Base-by-base conservation (phyloP, 2,113 vertebrate genomes). In the Syngnathus typhle region DNA sequence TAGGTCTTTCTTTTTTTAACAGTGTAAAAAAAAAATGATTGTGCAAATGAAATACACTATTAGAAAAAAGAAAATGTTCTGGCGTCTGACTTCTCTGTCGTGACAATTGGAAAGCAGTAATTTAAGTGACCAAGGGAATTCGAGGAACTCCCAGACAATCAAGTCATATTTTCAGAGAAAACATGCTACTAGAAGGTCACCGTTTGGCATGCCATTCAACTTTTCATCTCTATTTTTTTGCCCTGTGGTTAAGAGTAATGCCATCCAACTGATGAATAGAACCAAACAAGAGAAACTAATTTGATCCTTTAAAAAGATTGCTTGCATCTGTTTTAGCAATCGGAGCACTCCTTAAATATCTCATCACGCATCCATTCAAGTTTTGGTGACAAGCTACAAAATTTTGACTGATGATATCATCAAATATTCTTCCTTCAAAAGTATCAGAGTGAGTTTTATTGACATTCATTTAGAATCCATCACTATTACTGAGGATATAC, bases 111-210 rank as follows among this genome's bases (percentile, higher is more conserved):
- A 82, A 80, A 83, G 72, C 44, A 49, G 11, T 52, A 65, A 70
- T 36, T 11, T 60, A n/a, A 68, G 75, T 71, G 39, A 80, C 56
- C 41, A 60, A 68, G 81, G 43, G 51, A 80, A 70, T 47, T 68
- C 61, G 69, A 74, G 74, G 69, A 84, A 69, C 73, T 80, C 71
- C 49, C 19, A 87, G 87, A 85, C 60, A 49, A 64, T 88, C 83
- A 88, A 70, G 82, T 88, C 81, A 90, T 49, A 49, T 49, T 49
- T 49, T 49, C 47, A 19, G 18, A 19, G 18, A n/a, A 80, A 82
- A 74, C 64, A 81, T 38, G 49, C 46, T 56, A 69, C 6, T 39
- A 47, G 66, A 77, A 54, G 72, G 68, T 67, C 23, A 44, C 43
- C n/a, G 66, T 32, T 72, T 58, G 61, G 37, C 61, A 32, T 56